Evolutionary conservation across 2,797 vertebrate genomes (phyloP).

Genomic region (Champsocephalus esox): DNA sequence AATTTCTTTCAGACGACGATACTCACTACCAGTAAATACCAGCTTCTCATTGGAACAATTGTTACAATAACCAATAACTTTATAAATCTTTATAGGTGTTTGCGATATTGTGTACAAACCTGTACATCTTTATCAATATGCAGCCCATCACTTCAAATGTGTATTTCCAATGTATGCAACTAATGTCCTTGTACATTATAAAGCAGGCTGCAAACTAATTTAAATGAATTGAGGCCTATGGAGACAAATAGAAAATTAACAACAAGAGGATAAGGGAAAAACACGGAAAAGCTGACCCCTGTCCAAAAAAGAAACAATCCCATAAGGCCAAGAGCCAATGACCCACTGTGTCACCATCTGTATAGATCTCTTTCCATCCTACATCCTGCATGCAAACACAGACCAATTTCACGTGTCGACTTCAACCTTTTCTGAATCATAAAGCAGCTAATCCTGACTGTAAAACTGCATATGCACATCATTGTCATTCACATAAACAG

Average conservation of each 20-base stretch:
- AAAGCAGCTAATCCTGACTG: constrained; percentile 31
- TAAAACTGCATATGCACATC: constrained; percentile 31
- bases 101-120: neutral
- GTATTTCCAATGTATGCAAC: neutral
- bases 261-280: constrained; percentile 59
- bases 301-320: constrained; percentile 80
- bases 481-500: constrained; percentile 15
- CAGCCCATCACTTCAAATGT: neutral
- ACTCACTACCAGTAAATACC: no score
- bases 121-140: neutral
- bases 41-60: no score
- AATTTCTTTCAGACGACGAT: no score
- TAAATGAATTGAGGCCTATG: constrained; percentile 38
- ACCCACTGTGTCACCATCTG: constrained; percentile 85
- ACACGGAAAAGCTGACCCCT: constrained; percentile 72
- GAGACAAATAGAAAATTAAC: constrained; percentile 49
- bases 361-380: constrained; percentile 55
- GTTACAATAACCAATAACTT: no score
- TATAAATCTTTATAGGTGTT: neutral
- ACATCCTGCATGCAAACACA: constrained; percentile 39
- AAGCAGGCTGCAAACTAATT: constrained; percentile 5
- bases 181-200: neutral
- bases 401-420: constrained; percentile 32
- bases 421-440: constrained; percentile 31
- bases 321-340: constrained; percentile 77